These are phyloP conservation scores for Asteroscopus sphinx DNA, from an alignment of 2,888 invertebrate species.

Conservation along the genomic window DNA sequence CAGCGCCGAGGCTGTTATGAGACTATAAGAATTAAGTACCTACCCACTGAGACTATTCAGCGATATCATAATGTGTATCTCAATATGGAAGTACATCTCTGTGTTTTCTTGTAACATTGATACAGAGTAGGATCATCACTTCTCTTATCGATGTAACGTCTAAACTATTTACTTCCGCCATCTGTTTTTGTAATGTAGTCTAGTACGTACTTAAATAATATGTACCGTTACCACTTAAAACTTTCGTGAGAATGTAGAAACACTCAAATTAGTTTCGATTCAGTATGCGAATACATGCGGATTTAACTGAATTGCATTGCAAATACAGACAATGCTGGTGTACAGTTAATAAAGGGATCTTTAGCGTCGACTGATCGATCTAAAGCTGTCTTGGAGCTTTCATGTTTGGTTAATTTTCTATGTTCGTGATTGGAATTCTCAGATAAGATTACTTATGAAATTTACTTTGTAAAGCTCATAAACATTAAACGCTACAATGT, in stretches of 20 bases:
- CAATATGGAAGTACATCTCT: conserved; percentile 30
- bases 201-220: conserved; percentile 63
- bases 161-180: conserved; percentile 70
- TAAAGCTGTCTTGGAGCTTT: conserved; percentile 1
- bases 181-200: conserved; percentile 66
- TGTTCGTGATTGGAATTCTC: no score
- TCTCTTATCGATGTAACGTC: conserved; percentile 69
- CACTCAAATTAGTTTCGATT: conserved; percentile 61
- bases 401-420: no score
- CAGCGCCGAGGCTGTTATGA: conserved; percentile 40
- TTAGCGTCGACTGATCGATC: conserved; percentile 15
- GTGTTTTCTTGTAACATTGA: conserved; percentile 35
- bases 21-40: conserved; percentile 49
- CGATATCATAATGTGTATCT: conserved; percentile 40
- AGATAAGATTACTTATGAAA: no score
- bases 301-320: conserved; percentile 60
- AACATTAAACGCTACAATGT: no score
- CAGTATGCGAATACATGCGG: conserved; percentile 56
- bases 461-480: no score
- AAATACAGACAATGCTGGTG: conserved; percentile 47
- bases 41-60: conserved; percentile 46
- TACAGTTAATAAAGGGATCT: conserved; percentile 50
- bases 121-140: conserved; percentile 62
- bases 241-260: conserved; percentile 69
- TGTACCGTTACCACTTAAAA: conserved; percentile 70